Evolutionary conservation across 2,797 vertebrate genomes (phyloP).

Genomic region (Phataginus tetradactyla): DNA sequence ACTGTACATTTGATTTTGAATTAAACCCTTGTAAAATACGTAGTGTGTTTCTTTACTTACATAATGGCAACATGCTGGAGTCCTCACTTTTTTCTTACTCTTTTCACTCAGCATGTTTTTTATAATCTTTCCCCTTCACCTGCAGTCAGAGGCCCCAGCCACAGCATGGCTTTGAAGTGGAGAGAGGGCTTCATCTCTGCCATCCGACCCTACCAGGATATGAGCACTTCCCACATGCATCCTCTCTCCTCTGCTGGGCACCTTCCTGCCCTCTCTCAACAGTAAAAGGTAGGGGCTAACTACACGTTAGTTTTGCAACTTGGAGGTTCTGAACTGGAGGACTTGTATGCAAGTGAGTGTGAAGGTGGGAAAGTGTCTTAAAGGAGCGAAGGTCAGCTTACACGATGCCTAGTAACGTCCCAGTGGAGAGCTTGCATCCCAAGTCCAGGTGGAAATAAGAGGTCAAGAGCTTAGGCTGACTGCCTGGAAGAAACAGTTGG

Average conservation of each 20-base stretch:
- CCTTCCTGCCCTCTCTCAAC: not conserved
- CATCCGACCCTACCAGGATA: not conserved
- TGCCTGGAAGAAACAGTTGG: not conserved
- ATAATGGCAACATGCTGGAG: not conserved
- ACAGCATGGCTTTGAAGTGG: not conserved
- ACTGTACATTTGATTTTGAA: not conserved
- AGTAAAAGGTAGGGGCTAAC: not conserved
- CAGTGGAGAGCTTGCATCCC: not conserved
- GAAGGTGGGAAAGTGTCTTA: not conserved
- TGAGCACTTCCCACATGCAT: not conserved
- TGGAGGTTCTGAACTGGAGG: not conserved
- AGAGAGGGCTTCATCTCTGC: not conserved
- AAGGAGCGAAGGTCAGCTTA: not conserved
- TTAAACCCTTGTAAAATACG: not conserved
- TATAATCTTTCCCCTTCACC: not conserved
- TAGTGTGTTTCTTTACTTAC: not conserved
- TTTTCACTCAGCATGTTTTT: not conserved
- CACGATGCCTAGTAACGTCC: not conserved
- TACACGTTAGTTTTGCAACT: not conserved
- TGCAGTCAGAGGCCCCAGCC: not conserved
- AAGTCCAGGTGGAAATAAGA: not conserved
- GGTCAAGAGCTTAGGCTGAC: not conserved
- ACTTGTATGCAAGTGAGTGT: not conserved
- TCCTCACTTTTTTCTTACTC: not conserved
- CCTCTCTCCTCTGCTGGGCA: not conserved